These are phyloP conservation scores for Varecia variegata DNA, from an alignment of 2,797 vertebrate genomes.

Conservation along the genomic window DNA sequence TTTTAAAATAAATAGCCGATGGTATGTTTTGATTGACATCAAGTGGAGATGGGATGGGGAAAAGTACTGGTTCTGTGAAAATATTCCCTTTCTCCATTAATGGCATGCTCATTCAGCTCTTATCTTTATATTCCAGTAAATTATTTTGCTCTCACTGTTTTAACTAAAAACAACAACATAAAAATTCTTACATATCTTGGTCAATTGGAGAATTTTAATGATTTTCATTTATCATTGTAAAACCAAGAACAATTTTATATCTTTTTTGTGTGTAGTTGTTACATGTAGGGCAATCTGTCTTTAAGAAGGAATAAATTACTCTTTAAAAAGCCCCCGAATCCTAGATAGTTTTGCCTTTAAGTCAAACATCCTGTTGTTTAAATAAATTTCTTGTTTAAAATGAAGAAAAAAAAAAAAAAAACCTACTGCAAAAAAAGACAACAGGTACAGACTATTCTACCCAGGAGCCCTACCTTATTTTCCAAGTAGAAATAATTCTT, in stretches of 20 bases:
- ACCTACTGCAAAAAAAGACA: neutral
- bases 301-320: neutral
- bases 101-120: neutral
- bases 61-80: neutral
- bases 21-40: neutral
- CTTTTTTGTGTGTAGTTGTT: neutral
- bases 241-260: neutral
- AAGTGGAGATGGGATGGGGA: neutral
- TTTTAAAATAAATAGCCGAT: neutral
- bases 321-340: neutral
- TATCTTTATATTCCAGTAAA: neutral
- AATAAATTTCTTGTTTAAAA: neutral
- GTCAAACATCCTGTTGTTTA: neutral
- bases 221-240: neutral
- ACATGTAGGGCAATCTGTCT: neutral
- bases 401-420: neutral
- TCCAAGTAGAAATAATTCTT: neutral
- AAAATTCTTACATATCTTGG: neutral
- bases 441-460: neutral
- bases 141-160: neutral
- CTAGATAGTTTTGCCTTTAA: neutral
- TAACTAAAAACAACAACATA: neutral
- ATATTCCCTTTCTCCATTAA: neutral
- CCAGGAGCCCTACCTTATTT: neutral
- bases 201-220: neutral